Conservation (phyloP, 2,797 vertebrate genomes). For the Takifugu ocellatus region DNA sequence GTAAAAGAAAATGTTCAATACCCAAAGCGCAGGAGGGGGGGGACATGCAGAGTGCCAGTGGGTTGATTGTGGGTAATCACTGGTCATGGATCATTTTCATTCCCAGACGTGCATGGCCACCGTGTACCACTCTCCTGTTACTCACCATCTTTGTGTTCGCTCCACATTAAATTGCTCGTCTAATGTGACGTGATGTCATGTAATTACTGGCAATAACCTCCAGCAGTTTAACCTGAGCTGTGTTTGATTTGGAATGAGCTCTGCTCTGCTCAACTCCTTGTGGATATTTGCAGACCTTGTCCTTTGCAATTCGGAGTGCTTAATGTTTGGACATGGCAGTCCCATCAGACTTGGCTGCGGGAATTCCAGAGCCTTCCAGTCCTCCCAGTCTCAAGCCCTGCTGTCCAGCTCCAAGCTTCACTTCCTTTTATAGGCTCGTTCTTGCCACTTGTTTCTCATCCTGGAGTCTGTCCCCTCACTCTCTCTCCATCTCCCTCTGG, state of each 20-base stretch:
- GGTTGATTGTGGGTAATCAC: conserved; percentile 48
- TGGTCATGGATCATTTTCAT: conserved; percentile 52
- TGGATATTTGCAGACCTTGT: conserved; percentile 38
- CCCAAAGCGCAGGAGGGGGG: background rate
- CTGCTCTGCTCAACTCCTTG: conserved; percentile 23
- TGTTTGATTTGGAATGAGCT: conserved; percentile 36
- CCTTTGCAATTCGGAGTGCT: conserved; percentile 48
- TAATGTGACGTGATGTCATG: background rate
- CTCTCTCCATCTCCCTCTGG: conserved; percentile 37
- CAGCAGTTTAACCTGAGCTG: conserved; percentile 11
- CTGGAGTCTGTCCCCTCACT: conserved; percentile 47
- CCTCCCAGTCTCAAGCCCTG: conserved; percentile 33
- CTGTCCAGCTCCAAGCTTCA: conserved; percentile 24
- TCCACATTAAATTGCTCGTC: background rate
- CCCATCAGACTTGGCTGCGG: conserved; percentile 49
- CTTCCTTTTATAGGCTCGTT: conserved; percentile 70
- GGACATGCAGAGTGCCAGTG: conserved; percentile 5
- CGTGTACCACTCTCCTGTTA: conserved; percentile 3
- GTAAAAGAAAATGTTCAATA: conserved; percentile 4
- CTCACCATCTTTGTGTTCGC: background rate
- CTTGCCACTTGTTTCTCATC: conserved; percentile 33
- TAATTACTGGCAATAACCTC: background rate
- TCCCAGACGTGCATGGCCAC: conserved; percentile 32
- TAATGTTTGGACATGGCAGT: conserved; percentile 53
- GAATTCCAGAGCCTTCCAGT: conserved; percentile 46